Base-by-base conservation (phyloP, 2,113 vertebrate species). In the Tenrec ecaudatus region DNA sequence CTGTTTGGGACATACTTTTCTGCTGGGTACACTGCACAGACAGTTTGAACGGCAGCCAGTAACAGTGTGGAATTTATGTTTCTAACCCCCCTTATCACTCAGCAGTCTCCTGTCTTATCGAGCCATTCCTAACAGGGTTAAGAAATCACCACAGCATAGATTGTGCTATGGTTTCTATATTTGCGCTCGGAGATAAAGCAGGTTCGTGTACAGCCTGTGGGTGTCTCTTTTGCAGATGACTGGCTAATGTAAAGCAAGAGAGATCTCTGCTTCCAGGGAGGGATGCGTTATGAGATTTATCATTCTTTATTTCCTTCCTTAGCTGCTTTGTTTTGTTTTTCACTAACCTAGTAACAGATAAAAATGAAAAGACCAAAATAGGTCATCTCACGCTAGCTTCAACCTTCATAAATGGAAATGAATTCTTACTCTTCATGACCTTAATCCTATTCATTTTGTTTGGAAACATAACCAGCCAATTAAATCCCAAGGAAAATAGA, bases 351-450 rank as follows among this genome's bases (percentile, higher is more conserved):
- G 89, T 94, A 96, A 94, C 90, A 94, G 91, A 93, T 96, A 94
- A 94, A 97, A 91, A 87, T 77, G 75, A 94, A 93, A 93, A 96
- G 82, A 88, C 75, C 85, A 82, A 91, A 93, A 94, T 92, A 95
- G 86, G 90, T 86, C n/a, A 75, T 88, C 40, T 88, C 38, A 82
- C 27, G 58, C 76, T 88, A 82, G 71, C 22, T 88, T 94, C 23
- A 86, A 19, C 31, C 86, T 96, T 91, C 91, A n/a, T 38, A 78
- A 93, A 66, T 68, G 38, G 82, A 94, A 90, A 86, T 90, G 53
- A 86, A 94, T 92, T 95, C 78, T 93, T 94, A 36, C 17, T 96
- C 58, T 68, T 95, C 60, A 36, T 69, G 27, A n/a, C 36, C 6
- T 96, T 96, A 92, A 89, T 94, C 60, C 82, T 94, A 66, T 73